A percentile compares a stretch with the other conserved stretches of the same genome.
Evolutionary conservation across 2,113 vertebrate species (phyloP).

Genomic region (Saguinus imperator): DNA sequence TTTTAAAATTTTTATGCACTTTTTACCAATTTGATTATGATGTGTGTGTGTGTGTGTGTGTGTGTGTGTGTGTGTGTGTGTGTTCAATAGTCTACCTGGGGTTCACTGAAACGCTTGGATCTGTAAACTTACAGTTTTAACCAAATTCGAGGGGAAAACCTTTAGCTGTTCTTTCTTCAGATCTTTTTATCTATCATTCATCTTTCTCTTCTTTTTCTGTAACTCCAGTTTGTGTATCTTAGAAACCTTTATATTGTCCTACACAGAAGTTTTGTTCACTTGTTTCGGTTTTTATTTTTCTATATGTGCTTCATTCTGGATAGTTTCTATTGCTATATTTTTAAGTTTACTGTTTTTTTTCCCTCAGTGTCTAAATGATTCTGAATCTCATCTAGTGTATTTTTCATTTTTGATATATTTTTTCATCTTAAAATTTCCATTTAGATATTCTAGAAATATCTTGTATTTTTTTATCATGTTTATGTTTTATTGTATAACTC

Average conservation of each 20-base stretch:
- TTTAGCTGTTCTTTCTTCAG: neutral
- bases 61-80: too few relatives aligned
- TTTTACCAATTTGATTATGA: neutral
- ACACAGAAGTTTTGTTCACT: neutral
- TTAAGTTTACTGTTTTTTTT: neutral
- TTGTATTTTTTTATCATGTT: neutral
- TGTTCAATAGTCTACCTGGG: neutral
- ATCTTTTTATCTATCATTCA: neutral
- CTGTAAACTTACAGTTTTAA: neutral
- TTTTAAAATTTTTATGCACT: neutral
- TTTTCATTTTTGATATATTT: conserved; percentile 1
- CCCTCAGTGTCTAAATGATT: neutral
- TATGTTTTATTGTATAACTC: neutral
- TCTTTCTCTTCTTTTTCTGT: neutral
- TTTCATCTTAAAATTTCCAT: neutral
- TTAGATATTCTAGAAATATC: neutral
- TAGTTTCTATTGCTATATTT: neutral
- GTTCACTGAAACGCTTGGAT: neutral
- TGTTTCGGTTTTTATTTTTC: neutral
- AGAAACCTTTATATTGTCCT: neutral
- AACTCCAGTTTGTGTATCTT: neutral
- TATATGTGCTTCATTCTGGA: neutral
- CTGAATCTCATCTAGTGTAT: neutral
- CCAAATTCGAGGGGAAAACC: neutral
- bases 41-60: neutral